Evolutionary conservation across 1,140 invertebrate species (phyloP).

Genomic region (Elymnias hypermnestra): DNA sequence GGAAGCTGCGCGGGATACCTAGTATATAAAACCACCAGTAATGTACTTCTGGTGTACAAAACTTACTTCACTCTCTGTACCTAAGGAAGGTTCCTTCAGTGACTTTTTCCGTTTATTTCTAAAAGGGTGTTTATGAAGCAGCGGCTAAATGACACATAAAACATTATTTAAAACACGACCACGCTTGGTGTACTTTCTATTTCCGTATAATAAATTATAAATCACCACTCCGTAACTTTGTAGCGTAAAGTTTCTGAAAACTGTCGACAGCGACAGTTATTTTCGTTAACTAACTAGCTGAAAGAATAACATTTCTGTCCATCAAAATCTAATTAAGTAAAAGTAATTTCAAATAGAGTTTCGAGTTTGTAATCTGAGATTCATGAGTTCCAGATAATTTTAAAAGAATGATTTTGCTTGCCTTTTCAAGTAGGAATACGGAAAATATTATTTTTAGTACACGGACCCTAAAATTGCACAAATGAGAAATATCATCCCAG

Average conservation of each 20-base stretch:
- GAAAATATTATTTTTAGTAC: too few relatives aligned
- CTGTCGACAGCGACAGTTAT: constrained; percentile 45
- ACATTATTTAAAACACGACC: constrained; percentile 42
- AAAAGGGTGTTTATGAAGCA: constrained; percentile 27
- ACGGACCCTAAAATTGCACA: too few relatives aligned
- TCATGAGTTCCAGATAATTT: constrained; percentile 20
- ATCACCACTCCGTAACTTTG: constrained; percentile 45
- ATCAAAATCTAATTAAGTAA: constrained; percentile 54
- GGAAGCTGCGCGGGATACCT: too few relatives aligned
- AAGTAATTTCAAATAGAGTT: constrained; percentile 35
- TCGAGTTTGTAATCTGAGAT: constrained; percentile 27
- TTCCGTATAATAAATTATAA: constrained; percentile 32
- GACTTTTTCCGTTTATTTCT: not conserved
- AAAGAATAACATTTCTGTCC: constrained; percentile 58
- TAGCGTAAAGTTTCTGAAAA: constrained; percentile 54
- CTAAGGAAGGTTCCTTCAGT: too few relatives aligned
- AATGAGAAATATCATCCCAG: too few relatives aligned
- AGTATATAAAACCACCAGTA: too few relatives aligned
- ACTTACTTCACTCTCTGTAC: too few relatives aligned
- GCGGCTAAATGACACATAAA: constrained; percentile 43
- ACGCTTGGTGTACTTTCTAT: constrained; percentile 32
- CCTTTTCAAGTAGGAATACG: too few relatives aligned
- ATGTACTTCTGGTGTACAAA: too few relatives aligned
- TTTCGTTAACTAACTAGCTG: constrained; percentile 49
- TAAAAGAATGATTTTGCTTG: too few relatives aligned